phyloP scores from a whole-genome alignment of 1,140 invertebrate genomes.

The Lysiphlebus fabarum region DNA sequence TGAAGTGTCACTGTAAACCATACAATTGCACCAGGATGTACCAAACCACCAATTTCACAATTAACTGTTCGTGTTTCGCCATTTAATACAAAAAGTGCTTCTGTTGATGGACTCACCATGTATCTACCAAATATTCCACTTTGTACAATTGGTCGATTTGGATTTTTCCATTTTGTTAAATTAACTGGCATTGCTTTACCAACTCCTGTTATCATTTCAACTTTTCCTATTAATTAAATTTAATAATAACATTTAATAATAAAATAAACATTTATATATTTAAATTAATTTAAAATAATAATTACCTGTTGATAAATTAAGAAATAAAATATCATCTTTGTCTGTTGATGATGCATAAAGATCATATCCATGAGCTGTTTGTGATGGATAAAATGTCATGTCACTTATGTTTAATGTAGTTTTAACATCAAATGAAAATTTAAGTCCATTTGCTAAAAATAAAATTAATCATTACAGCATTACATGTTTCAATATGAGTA shows the following conservation, averaged over 20 bases:
- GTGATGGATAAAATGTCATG: slow-evolving; percentile 74
- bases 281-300: slow-evolving; percentile 1
- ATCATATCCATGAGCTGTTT: slow-evolving; percentile 73
- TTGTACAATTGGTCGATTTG: slow-evolving; percentile 67
- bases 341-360: slow-evolving; percentile 71
- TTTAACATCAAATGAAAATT: slow-evolving; percentile 75
- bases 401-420: slow-evolving; percentile 75
- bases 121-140: slow-evolving; percentile 73
- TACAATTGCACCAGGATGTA: slow-evolving; percentile 64
- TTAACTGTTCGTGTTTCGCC: slow-evolving; percentile 72
- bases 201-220: slow-evolving; percentile 76
- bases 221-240: slow-evolving; percentile 60
- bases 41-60: slow-evolving; percentile 71
- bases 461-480: slow-evolving; percentile 15
- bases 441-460: slow-evolving; percentile 61
- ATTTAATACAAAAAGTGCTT: slow-evolving; percentile 73
- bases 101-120: slow-evolving; percentile 71
- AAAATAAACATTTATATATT: not conserved
- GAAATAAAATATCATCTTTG: slow-evolving; percentile 73
- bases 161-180: slow-evolving; percentile 65
- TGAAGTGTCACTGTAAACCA: slow-evolving; percentile 62
- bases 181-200: slow-evolving; percentile 61
- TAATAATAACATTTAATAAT: not conserved
- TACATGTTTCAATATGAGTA: slow-evolving; percentile 6
- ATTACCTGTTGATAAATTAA: slow-evolving; percentile 70